These are phyloP conservation scores for Drosophila neonasuta DNA, from an alignment of 2,888 invertebrate species.

Conservation along the genomic window DNA sequence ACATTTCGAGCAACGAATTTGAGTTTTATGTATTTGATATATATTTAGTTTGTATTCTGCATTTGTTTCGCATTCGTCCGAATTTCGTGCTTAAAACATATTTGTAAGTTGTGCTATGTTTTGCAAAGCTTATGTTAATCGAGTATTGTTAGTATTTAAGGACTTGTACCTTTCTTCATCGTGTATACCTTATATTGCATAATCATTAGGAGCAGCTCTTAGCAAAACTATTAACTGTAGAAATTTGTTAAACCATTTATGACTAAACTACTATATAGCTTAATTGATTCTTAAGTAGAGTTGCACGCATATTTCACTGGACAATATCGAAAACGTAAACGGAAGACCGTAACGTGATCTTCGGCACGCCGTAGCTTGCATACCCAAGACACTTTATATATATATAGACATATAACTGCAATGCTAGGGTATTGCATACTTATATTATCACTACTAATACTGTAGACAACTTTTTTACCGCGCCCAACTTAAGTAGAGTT, in stretches of 20 bases:
- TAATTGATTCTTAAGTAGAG: conserved; percentile 62
- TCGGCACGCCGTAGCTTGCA: conserved; percentile 40
- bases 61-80: conserved; percentile 30
- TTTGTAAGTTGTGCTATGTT: conserved; percentile 14
- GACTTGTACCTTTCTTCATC: conserved; percentile 61
- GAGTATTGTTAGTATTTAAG: conserved; percentile 46
- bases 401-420: neutral
- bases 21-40: conserved; percentile 9
- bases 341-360: conserved; percentile 26
- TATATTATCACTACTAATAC: conserved; percentile 22
- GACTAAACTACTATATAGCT: conserved; percentile 39
- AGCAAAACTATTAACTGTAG: conserved; percentile 28
- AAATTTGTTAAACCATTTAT: conserved; percentile 53
- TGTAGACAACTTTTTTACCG: conserved; percentile 63
- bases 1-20: conserved; percentile 43
- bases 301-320: conserved; percentile 66
- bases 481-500: conserved; percentile 62
- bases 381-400: conserved; percentile 3
- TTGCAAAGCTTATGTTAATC: neutral
- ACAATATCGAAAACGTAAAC: conserved; percentile 59
- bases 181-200: conserved; percentile 66
- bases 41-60: neutral
- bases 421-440: conserved; percentile 24
- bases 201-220: conserved; percentile 53
- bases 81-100: conserved; percentile 33